A percentile compares a stretch with the other conserved stretches of the same genome.
Evolutionary conservation across 1,140 invertebrate species (phyloP).

Genomic region (Forficula auricularia): DNA sequence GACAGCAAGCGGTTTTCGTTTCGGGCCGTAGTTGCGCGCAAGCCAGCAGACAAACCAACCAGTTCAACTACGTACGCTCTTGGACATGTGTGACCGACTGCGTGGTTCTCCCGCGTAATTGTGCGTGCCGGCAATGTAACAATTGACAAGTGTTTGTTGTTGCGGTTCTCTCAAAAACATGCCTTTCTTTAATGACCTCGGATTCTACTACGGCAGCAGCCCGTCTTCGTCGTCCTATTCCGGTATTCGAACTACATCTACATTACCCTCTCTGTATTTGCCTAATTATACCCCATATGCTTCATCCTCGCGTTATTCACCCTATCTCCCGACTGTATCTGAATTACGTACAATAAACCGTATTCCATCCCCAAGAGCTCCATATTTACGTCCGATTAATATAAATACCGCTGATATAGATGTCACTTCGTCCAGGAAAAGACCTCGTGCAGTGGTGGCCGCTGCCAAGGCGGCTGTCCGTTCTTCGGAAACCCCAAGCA

Average conservation of each 20-base stretch:
- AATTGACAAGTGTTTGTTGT: no score
- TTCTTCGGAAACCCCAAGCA: slow-evolving; percentile 7
- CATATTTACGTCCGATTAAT: slow-evolving; percentile 35
- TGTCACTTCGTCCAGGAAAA: slow-evolving; percentile 43
- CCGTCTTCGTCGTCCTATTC: slow-evolving; percentile 25
- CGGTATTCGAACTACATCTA: no score
- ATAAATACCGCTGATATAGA: slow-evolving; percentile 71
- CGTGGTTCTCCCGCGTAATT: no score
- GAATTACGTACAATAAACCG: slow-evolving; percentile 13
- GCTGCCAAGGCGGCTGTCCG: slow-evolving; percentile 25
- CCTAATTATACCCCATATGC: slow-evolving; percentile 5
- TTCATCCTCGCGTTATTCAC: slow-evolving; percentile 39
- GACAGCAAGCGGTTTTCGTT: no score
- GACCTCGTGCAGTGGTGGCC: slow-evolving; percentile 22
- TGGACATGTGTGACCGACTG: no score
- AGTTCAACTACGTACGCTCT: no score
- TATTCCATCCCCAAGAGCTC: slow-evolving; percentile 17
- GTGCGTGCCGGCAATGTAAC: no score
- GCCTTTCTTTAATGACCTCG: slow-evolving; percentile 37
- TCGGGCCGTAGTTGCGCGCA: no score
- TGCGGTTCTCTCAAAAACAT: no score
- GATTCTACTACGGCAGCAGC: slow-evolving; percentile 33
- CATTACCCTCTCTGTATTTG: slow-evolving; percentile 18
- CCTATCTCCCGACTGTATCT: slow-evolving; percentile 26
- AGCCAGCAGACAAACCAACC: no score